A percentile compares a stretch with the other conserved stretches of the same genome.
Conservation (phyloP, 2,113 vertebrate species). For the Australoheros scitulus region DNA sequence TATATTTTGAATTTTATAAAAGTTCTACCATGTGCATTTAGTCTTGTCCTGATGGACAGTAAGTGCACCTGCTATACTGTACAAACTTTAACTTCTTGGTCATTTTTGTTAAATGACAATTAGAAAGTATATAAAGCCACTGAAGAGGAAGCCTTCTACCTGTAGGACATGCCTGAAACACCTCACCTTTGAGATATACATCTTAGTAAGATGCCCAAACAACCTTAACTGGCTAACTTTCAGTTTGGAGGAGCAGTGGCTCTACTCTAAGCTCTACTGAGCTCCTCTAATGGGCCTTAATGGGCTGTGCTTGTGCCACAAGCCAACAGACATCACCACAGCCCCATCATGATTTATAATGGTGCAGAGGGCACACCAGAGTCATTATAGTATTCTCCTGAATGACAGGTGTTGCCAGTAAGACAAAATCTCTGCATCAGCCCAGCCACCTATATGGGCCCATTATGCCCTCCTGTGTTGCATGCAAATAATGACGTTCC, state of each 20-base stretch:
- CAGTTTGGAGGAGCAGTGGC: not conserved
- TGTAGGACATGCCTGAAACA: not conserved
- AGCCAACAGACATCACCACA: not conserved
- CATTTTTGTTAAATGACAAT: not conserved
- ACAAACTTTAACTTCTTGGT: not conserved
- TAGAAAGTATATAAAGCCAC: not conserved
- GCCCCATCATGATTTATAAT: not conserved
- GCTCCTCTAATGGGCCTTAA: not conserved
- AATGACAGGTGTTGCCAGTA: not conserved
- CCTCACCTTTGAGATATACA: no score
- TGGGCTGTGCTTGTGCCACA: not conserved
- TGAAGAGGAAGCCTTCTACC: not conserved
- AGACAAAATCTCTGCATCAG: not conserved
- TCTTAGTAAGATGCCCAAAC: not conserved
- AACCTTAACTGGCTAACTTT: not conserved
- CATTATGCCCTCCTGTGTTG: not conserved
- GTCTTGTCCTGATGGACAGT: no score
- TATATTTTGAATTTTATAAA: not conserved
- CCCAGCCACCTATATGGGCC: not conserved
- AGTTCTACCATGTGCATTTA: not conserved
- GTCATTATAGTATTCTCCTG: not conserved
- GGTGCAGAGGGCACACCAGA: accelerated
- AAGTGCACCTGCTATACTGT: not conserved
- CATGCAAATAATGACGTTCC: not conserved
- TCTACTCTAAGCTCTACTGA: not conserved